A percentile compares a stretch with the other conserved stretches of the same genome.
Evolutionary conservation across 1,140 invertebrate species (phyloP).

Genomic region (Trypoxylus dichotomus): DNA sequence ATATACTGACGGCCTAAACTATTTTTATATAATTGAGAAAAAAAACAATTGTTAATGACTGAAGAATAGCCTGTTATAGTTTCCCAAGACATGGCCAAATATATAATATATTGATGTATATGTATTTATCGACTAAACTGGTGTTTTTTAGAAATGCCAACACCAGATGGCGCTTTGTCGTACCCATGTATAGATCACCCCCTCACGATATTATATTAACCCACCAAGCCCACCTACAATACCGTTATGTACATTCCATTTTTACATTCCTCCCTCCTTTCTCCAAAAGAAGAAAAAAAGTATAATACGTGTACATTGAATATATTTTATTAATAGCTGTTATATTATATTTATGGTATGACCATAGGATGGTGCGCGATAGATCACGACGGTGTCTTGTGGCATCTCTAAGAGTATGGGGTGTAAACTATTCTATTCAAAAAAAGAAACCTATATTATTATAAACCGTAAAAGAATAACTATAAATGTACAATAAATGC

Average conservation of each 20-base stretch:
- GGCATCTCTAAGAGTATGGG: slow-evolving; percentile 37
- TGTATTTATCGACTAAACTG: background rate
- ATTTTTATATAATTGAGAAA: slow-evolving; percentile 43
- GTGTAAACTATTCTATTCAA: slow-evolving; percentile 48
- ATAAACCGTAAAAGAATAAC: slow-evolving; percentile 43
- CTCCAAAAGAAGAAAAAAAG: background rate
- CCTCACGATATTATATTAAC: background rate
- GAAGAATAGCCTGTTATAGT: slow-evolving; percentile 44
- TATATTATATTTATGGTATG: slow-evolving; percentile 10
- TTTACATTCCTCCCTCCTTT: background rate
- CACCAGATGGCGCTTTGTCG: background rate
- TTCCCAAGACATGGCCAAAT: slow-evolving; percentile 37
- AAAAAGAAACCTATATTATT: slow-evolving; percentile 45
- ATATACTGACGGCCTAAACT: slow-evolving; percentile 47
- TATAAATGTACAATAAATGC: slow-evolving; percentile 51
- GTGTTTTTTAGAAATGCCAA: background rate
- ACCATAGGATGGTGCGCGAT: slow-evolving; percentile 1
- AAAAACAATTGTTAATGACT: slow-evolving; percentile 45
- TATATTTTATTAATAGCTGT: slow-evolving; percentile 45
- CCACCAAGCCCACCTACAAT: background rate
- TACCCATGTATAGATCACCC: background rate
- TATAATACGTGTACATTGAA: slow-evolving; percentile 35
- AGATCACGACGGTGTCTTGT: slow-evolving; percentile 12
- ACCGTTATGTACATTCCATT: background rate
- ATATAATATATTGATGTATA: slow-evolving; percentile 7